Conservation (phyloP, 2,113 vertebrate genomes). For the Polypterus senegalus region DNA sequence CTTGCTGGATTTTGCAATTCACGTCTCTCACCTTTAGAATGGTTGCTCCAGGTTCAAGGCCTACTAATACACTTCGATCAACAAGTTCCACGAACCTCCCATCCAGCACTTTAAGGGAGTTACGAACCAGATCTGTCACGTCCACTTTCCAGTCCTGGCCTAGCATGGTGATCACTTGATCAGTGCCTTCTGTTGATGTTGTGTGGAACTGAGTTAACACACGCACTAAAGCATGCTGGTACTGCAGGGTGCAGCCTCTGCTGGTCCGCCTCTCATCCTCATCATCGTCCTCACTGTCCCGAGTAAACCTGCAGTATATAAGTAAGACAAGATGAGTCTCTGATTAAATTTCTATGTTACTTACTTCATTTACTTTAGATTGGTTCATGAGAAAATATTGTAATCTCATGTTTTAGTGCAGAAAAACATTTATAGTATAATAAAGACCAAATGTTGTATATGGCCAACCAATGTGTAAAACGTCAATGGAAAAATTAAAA, state of each 20-base stretch:
- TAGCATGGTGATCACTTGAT: constrained; percentile 94
- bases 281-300: constrained; percentile 86
- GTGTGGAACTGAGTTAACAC: constrained; percentile 98
- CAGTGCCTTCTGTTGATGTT: constrained; percentile 74
- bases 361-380: too few species aligned
- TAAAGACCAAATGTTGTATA: too few species aligned
- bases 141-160: constrained; percentile 95
- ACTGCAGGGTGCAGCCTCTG: constrained; percentile 88
- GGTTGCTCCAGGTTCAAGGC: constrained; percentile 77
- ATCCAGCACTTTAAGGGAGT: constrained; percentile 80
- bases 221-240: constrained; percentile 78
- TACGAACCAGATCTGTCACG: constrained; percentile 87
- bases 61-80: constrained; percentile 74
- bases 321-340: too few species aligned
- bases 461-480: too few species aligned
- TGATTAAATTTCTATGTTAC: too few species aligned
- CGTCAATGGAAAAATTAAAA: too few species aligned
- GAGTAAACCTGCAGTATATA: constrained; percentile 56
- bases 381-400: too few species aligned
- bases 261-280: constrained; percentile 70
- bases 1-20: too few species aligned
- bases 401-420: too few species aligned
- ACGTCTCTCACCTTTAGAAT: constrained; percentile 67
- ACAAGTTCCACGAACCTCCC: constrained; percentile 78
- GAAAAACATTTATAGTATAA: too few species aligned